Percentiles rank a stretch among this genome's conserved stretches.
phyloP scores from a whole-genome alignment of 2,888 invertebrate genomes.

The Stegophylla sp. region DNA sequence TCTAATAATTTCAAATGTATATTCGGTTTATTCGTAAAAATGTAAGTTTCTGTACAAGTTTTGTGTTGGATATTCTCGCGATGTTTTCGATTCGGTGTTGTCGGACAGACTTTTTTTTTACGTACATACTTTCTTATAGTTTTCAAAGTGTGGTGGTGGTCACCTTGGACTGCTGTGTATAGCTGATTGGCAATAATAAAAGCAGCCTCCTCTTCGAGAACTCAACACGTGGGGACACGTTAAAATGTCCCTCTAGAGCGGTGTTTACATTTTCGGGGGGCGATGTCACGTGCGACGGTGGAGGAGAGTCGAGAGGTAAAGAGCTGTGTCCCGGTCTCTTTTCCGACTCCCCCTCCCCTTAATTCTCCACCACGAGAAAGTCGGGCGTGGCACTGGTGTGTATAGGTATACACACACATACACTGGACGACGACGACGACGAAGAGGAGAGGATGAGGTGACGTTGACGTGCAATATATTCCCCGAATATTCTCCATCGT shows the following conservation, averaged over 20 bases:
- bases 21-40: no score
- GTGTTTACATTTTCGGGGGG: conserved; percentile 25
- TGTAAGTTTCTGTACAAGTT: no score
- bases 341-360: background rate
- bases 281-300: conserved; percentile 15
- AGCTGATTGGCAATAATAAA: conserved; percentile 3
- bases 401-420: no score
- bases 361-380: background rate
- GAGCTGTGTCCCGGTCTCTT: background rate
- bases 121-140: no score
- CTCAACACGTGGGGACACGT: conserved; percentile 55
- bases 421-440: no score
- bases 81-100: background rate
- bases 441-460: background rate
- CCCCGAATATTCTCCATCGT: background rate
- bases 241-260: conserved; percentile 31
- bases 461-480: conserved; percentile 12
- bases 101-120: no score
- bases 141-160: no score
- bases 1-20: no score
- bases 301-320: background rate
- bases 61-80: no score
- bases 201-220: background rate
- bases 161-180: no score
- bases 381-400: background rate